These are phyloP conservation scores for Chrysomallon squamiferum DNA, from an alignment of 1,140 invertebrate species.

Conservation along the genomic window DNA sequence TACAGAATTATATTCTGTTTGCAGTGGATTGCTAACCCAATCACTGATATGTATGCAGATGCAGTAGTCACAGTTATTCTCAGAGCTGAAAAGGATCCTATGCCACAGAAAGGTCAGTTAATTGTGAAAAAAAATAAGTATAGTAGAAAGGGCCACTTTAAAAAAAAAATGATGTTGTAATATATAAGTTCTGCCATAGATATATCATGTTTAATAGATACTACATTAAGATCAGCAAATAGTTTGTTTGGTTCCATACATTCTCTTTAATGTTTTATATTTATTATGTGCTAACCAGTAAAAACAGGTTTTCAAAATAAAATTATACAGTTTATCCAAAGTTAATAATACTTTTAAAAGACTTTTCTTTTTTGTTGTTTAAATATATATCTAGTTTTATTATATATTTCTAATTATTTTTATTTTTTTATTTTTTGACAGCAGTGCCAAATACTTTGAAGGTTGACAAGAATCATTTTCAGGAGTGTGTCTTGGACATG, in stretches of 20 bases:
- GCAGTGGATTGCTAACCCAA: conserved; percentile 91
- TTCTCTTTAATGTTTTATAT: no score
- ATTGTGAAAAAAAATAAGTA: background rate
- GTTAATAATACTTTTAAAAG: no score
- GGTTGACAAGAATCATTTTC: conserved; percentile 60
- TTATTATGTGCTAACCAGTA: no score
- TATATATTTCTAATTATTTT: no score
- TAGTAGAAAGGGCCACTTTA: background rate
- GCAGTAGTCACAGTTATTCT: conserved; percentile 79
- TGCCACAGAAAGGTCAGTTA: conserved; percentile 49
- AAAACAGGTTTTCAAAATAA: no score
- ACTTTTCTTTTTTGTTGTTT: no score
- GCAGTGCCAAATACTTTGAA: conserved; percentile 47
- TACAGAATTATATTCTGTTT: no score
- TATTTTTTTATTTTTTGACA: conserved; percentile 21
- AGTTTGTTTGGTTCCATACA: background rate
- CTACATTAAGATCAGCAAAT: background rate
- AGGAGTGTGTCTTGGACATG: conserved; percentile 92
- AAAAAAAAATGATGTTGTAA: background rate
- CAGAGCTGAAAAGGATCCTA: conserved; percentile 56
- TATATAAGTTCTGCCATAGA: background rate
- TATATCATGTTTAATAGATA: background rate
- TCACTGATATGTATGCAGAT: conserved; percentile 98
- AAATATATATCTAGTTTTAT: no score
- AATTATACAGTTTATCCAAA: no score